Evolutionary conservation across 1,140 invertebrate genomes (phyloP).

Genomic region (Lepidurus apus): DNA sequence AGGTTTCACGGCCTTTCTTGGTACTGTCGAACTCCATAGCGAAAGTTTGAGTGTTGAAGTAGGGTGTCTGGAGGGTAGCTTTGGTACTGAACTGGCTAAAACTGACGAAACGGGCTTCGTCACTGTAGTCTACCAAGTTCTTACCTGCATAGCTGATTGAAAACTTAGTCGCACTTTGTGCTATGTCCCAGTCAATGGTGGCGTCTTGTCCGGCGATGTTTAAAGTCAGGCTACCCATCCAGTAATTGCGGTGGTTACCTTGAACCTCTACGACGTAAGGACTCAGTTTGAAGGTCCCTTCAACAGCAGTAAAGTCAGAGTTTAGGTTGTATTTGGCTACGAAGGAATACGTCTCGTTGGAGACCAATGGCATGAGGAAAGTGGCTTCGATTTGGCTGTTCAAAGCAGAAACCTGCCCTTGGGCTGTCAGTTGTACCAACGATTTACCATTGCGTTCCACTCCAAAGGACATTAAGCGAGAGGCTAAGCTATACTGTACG

Average conservation of each 20-base stretch:
- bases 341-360: conserved; percentile 12
- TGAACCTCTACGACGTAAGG: neutral
- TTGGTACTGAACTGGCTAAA: neutral
- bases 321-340: conserved; percentile 20
- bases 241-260: neutral
- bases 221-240: neutral
- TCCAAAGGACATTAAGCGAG: neutral
- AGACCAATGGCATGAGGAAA: neutral
- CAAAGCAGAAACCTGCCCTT: conserved; percentile 17
- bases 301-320: neutral
- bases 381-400: conserved; percentile 11
- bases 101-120: conserved; percentile 16
- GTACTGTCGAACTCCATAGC: conserved; percentile 11
- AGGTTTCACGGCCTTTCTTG: conserved; percentile 6
- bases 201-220: neutral
- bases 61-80: conserved; percentile 28
- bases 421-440: neutral
- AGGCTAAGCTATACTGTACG: conserved; percentile 30
- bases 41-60: conserved; percentile 6
- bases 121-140: neutral
- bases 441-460: conserved; percentile 30
- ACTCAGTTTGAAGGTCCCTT: neutral
- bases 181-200: conserved; percentile 27
- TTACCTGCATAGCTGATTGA: neutral
- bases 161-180: neutral